Evolutionary conservation across 2,888 invertebrate species (phyloP), one percentile per base, ranked within the genome.

Genomic region (Holacanthella duospinosa): DNA sequence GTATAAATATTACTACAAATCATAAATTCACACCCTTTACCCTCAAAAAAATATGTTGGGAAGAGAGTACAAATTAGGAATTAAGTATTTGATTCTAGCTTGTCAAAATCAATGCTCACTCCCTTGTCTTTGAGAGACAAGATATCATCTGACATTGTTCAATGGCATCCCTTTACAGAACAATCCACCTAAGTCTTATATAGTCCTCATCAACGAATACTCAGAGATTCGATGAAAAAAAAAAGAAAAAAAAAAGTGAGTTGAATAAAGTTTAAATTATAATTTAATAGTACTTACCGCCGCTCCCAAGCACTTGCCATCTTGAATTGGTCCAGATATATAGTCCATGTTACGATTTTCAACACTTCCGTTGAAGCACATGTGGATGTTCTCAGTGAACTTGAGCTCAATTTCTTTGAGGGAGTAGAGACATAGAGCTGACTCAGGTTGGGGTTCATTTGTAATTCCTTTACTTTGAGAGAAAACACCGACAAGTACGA

Each of bases 371-470:
- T 93, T 91, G 77, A 95, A 95, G 79, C 97, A 97, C 86, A 92
- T 89, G 77, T 94, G 93, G 74, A 96, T 93, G 80, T 96, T 97
- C 78, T 93, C 90, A 76, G 90, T 91, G 78, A 97, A 97, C 77
- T 89, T 89, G 71, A 86, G 86, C 77, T 93, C 91, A 74, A 96
- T 90, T 70, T 91, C 88, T 74, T 88, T 85, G 68, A 97, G 80
- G 64, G 93, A 89, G 79, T 89, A 97, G 56, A 94, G 84, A 80
- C 97, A 97, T 74, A 97, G 81, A 0, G 94, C 96, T 1, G 96
- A 93, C 70, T 87, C 86, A 29, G 84, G 77, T 75, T 85, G 83
- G 1, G 91, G 88, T 74, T 90, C 88, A 79, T 89, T 88, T 63
- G 87, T 85, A 73, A 94, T 92, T 70, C 89, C 89, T 76, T 85